Evolutionary conservation across 2,888 invertebrate genomes (phyloP).

Genomic region (Morpho helenor): DNA sequence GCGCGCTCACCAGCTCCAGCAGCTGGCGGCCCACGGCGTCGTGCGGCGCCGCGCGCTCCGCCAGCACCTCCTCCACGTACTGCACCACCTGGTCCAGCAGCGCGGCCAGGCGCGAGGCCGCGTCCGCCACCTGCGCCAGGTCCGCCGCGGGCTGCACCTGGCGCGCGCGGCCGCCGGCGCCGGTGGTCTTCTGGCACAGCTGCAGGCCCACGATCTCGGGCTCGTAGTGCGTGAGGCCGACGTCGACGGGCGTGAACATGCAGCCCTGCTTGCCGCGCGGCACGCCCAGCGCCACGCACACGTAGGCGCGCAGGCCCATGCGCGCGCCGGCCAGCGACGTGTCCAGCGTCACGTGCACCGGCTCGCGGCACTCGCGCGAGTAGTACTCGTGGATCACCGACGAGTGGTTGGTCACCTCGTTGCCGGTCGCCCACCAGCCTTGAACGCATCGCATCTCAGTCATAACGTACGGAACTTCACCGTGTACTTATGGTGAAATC

Average conservation of each 20-base stretch:
- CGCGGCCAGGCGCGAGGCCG: slow-evolving; percentile 86
- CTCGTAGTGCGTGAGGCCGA: slow-evolving; percentile 93
- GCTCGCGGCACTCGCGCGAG: slow-evolving; percentile 94
- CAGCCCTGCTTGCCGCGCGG: slow-evolving; percentile 95
- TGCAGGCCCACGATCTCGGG: slow-evolving; percentile 92
- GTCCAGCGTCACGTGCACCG: slow-evolving; percentile 97
- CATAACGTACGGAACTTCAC: background rate
- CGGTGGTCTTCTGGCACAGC: slow-evolving; percentile 90
- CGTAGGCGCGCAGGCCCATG: slow-evolving; percentile 96
- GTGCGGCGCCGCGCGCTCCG: slow-evolving; percentile 86
- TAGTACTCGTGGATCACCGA: slow-evolving; percentile 99
- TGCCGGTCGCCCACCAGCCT: slow-evolving; percentile 99
- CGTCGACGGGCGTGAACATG: slow-evolving; percentile 97
- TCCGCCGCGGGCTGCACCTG: slow-evolving; percentile 82
- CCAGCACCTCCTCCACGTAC: slow-evolving; percentile 96
- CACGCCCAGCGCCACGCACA: slow-evolving; percentile 95
- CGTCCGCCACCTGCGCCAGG: slow-evolving; percentile 90
- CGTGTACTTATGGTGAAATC: too few relatives aligned
- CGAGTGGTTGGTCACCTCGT: slow-evolving; percentile 98
- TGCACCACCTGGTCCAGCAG: slow-evolving; percentile 88
- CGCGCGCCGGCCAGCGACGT: slow-evolving; percentile 92
- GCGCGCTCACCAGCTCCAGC: slow-evolving; percentile 93
- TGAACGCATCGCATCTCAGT: slow-evolving; percentile 6
- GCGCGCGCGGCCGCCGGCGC: slow-evolving; percentile 74
- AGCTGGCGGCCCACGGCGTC: slow-evolving; percentile 94